Percentiles rank a stretch among this genome's conserved stretches.
phyloP scores from a whole-genome alignment of 2,888 invertebrate genomes.

The Pimpla rufipes region DNA sequence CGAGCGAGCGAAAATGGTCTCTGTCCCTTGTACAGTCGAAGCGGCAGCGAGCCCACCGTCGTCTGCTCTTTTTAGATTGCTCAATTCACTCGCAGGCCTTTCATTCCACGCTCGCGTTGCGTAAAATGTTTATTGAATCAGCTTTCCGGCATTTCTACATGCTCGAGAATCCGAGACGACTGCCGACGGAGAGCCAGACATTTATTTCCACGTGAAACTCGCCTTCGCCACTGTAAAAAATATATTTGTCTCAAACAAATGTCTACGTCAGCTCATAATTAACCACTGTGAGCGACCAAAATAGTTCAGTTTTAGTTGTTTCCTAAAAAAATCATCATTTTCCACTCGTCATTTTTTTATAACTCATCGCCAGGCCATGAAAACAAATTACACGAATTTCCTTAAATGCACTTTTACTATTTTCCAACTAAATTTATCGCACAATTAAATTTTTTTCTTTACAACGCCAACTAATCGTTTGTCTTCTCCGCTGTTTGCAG shows the following conservation, averaged over 20 bases:
- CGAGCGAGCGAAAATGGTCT: not conserved
- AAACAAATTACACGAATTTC: no score
- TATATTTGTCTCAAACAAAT: not conserved
- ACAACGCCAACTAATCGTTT: not conserved
- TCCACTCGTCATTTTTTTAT: no score
- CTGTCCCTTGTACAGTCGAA: not conserved
- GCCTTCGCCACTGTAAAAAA: not conserved
- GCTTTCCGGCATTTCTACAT: constrained; percentile 2
- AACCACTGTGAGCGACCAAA: not conserved
- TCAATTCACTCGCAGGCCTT: not conserved
- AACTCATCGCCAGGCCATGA: no score
- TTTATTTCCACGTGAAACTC: constrained; percentile 19
- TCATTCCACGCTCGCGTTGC: not conserved
- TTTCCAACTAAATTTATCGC: no score
- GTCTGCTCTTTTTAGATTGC: constrained; percentile 6
- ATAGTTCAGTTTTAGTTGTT: not conserved
- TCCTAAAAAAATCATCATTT: no score
- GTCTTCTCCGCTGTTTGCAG: constrained; percentile 85
- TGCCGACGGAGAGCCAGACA: not conserved
- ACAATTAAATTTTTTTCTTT: no score
- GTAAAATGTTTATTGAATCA: constrained; percentile 16
- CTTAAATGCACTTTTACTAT: no score
- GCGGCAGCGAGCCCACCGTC: no score
- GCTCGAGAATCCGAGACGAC: not conserved
- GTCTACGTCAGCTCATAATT: not conserved